Percentiles rank a stretch among this genome's conserved stretches.
These are phyloP conservation scores for Anhinga anhinga DNA, from an alignment of 2,113 vertebrate genomes.

Conservation along the genomic window DNA sequence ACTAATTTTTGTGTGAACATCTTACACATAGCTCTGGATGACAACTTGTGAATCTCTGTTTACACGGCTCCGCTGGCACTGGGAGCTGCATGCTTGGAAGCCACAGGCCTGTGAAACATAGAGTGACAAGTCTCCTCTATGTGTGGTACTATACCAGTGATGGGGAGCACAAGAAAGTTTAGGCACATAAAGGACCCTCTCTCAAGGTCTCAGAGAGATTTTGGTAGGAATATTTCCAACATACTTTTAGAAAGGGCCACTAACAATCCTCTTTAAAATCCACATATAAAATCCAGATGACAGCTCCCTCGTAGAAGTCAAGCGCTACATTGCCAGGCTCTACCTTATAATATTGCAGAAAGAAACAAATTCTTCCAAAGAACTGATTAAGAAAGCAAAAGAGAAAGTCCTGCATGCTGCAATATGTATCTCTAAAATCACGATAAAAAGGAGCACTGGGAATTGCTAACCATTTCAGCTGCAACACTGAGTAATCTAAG, in stretches of 20 bases:
- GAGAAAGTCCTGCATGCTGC: neutral
- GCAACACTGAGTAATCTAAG: constrained; percentile 51
- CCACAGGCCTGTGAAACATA: neutral
- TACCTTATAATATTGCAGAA: neutral
- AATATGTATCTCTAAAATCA: neutral
- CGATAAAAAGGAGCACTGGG: neutral
- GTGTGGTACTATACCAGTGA: neutral
- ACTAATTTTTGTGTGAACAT: neutral
- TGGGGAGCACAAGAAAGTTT: neutral
- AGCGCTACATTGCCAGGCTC: neutral
- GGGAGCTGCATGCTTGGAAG: neutral
- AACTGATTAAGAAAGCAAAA: neutral
- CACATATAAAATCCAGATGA: neutral
- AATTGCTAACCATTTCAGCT: constrained; percentile 57
- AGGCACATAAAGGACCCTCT: neutral
- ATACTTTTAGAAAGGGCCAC: neutral
- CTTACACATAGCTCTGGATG: neutral
- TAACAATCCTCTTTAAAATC: neutral
- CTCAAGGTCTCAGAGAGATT: neutral
- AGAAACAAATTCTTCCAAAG: neutral
- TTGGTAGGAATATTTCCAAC: neutral
- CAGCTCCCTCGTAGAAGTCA: neutral
- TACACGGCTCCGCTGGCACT: neutral
- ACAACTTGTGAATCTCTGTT: constrained; percentile 4
- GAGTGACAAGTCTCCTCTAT: neutral